These are phyloP conservation scores for Xestia xanthographa DNA, from an alignment of 2,888 invertebrate species.

Conservation along the genomic window DNA sequence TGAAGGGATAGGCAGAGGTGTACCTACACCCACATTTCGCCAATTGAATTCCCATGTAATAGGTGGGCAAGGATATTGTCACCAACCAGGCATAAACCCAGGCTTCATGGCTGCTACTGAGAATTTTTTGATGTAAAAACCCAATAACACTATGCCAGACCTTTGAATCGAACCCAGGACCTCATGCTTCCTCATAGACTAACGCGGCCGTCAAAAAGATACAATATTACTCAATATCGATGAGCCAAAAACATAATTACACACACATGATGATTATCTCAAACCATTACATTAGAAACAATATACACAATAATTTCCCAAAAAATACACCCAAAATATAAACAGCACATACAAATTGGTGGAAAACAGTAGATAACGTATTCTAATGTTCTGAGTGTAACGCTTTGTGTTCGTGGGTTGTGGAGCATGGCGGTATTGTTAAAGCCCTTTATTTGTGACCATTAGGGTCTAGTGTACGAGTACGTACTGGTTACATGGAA, in stretches of 20 bases:
- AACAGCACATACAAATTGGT: conserved; percentile 44
- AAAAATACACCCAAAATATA: conserved; percentile 12
- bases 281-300: not conserved
- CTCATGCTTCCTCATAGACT: too few species aligned
- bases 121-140: too few species aligned
- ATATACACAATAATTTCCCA: not conserved
- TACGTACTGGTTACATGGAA: conserved; percentile 23
- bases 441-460: conserved; percentile 33
- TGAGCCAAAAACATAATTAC: not conserved
- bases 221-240: not conserved
- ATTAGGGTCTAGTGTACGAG: conserved; percentile 10
- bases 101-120: too few species aligned
- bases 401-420: conserved; percentile 37
- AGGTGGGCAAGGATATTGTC: too few species aligned
- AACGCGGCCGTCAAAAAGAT: not conserved
- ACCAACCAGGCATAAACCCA: too few species aligned
- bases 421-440: conserved; percentile 41
- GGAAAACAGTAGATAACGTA: conserved; percentile 27
- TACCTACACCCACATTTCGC: too few species aligned
- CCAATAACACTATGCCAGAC: too few species aligned
- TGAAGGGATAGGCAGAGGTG: too few species aligned
- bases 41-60: too few species aligned
- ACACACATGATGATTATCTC: not conserved
- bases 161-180: too few species aligned
- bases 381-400: conserved; percentile 46